Conservation (phyloP, 2,888 invertebrate species). For the Blomia tropicalis region DNA sequence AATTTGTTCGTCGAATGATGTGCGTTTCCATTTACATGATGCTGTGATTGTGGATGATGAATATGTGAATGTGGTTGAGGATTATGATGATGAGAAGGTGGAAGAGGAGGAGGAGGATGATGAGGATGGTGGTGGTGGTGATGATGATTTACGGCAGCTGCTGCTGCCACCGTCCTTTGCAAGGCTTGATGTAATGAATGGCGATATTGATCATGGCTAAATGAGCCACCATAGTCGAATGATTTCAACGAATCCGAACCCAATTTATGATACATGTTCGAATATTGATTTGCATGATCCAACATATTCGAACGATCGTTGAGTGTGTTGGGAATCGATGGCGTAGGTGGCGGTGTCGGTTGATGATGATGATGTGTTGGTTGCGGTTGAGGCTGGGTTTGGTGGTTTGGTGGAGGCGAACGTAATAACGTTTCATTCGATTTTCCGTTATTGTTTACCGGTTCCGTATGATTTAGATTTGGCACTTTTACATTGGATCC, state of each 20-base stretch:
- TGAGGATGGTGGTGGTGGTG: too few relatives aligned
- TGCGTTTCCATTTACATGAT: too few relatives aligned
- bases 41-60: too few relatives aligned
- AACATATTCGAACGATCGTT: neutral
- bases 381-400: neutral
- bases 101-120: neutral
- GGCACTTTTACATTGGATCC: conserved; percentile 1
- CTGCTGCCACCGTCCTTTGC: neutral
- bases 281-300: neutral
- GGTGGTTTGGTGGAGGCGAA: neutral
- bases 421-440: neutral
- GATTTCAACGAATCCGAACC: too few relatives aligned
- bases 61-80: too few relatives aligned
- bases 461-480: neutral
- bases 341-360: neutral
- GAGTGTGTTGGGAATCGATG: neutral
- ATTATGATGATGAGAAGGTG: too few relatives aligned
- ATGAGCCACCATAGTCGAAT: neutral
- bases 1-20: too few relatives aligned
- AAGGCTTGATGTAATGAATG: neutral
- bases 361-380: conserved; percentile 5
- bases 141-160: neutral
- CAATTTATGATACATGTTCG: neutral
- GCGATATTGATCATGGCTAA: neutral
- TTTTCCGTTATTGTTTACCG: neutral